A percentile compares a stretch with the other conserved stretches of the same genome.
Conservation (phyloP, 2,888 invertebrate genomes). For the Agrochola litura region DNA sequence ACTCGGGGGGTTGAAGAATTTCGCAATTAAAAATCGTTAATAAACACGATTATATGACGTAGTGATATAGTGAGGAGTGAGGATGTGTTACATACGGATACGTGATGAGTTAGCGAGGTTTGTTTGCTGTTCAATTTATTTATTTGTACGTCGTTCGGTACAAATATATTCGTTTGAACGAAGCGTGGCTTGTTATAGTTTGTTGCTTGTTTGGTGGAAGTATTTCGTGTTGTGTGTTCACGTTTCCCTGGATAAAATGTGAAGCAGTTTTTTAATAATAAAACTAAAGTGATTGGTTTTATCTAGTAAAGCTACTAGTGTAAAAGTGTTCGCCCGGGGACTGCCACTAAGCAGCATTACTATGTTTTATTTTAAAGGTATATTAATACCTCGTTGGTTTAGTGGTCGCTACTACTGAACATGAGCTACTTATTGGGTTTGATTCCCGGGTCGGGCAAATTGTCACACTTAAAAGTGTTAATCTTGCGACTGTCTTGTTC, state of each 20-base stretch:
- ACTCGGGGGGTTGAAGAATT: slow-evolving; percentile 71
- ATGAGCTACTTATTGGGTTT: not conserved
- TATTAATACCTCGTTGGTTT: not conserved
- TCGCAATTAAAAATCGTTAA: slow-evolving; percentile 77
- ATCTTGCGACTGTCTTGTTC: no score
- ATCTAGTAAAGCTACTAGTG: not conserved
- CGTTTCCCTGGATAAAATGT: not conserved
- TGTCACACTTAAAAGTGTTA: no score
- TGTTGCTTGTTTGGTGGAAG: slow-evolving; percentile 14
- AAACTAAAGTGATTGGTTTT: not conserved
- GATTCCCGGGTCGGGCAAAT: not conserved
- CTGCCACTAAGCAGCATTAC: not conserved
- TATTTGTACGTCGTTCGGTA: slow-evolving; percentile 19
- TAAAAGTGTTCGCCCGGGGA: not conserved
- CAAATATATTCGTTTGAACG: slow-evolving; percentile 20
- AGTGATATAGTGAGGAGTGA: slow-evolving; percentile 56
- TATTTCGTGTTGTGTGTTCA: slow-evolving; percentile 4
- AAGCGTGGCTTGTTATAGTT: slow-evolving; percentile 26
- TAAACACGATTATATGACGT: slow-evolving; percentile 71
- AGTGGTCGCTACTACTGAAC: not conserved
- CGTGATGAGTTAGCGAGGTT: slow-evolving; percentile 12
- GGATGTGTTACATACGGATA: slow-evolving; percentile 56
- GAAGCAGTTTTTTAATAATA: not conserved
- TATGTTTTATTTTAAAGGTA: slow-evolving; percentile 6
- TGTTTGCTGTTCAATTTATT: slow-evolving; percentile 21